Evolutionary conservation across 2,113 vertebrate genomes (phyloP).

Genomic region (Strigops habroptila): DNA sequence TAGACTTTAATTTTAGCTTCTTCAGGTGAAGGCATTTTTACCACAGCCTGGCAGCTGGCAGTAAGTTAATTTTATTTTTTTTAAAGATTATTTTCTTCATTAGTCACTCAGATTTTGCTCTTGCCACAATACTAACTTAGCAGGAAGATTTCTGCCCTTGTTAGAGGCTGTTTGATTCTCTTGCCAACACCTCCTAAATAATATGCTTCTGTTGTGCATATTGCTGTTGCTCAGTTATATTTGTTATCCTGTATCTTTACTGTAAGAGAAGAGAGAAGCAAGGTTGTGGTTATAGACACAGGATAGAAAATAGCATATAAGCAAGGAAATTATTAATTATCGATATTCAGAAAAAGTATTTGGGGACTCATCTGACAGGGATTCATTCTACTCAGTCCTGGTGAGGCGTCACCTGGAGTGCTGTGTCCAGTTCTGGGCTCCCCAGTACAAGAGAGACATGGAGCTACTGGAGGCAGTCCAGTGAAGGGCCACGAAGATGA

Average conservation of each 20-base stretch:
- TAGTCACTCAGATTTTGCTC: not conserved
- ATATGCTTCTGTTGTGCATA: accelerated
- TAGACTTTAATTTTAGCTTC: not conserved
- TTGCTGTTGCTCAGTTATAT: not conserved
- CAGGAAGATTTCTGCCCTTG: not conserved
- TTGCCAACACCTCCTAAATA: not conserved
- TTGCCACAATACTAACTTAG: not conserved
- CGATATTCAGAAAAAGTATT: not conserved
- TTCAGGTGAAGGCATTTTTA: not conserved
- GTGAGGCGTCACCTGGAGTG: not conserved
- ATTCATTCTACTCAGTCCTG: not conserved
- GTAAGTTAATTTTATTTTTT: not conserved
- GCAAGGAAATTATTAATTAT: not conserved
- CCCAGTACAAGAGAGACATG: accelerated
- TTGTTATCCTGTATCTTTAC: not conserved
- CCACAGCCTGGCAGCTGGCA: not conserved
- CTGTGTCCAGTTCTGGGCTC: not conserved
- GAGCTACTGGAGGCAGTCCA: not conserved
- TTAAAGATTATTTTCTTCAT: not conserved
- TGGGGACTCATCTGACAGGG: not conserved
- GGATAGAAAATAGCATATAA: not conserved
- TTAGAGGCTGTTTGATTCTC: not conserved
- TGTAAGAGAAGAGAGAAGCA: not conserved
- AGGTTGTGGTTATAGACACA: not conserved
- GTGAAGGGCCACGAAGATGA: not conserved